phyloP scores from a whole-genome alignment of 2,797 vertebrate species.

The Sebastes steindachneri region DNA sequence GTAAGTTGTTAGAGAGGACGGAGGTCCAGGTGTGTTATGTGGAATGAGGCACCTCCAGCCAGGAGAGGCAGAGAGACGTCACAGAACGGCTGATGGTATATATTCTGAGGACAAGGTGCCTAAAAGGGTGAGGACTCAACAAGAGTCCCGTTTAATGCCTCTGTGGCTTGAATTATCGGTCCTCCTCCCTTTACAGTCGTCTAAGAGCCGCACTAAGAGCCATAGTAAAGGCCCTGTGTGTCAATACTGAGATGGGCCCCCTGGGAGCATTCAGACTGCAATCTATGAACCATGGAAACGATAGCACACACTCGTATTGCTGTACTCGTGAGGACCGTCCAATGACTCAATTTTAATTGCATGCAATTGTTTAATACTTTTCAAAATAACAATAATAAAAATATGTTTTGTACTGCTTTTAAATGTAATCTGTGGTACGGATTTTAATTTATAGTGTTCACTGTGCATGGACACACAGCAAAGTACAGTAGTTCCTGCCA shows the following conservation, averaged over 20 bases:
- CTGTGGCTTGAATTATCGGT: not conserved
- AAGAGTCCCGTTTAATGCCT: not conserved
- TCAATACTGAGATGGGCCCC: slow-evolving; percentile 12
- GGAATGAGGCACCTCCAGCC: no score
- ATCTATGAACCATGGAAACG: not conserved
- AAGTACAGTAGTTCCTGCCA: not conserved
- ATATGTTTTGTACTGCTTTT: no score
- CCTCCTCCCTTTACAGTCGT: not conserved
- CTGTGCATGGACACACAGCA: not conserved
- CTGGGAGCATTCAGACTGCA: slow-evolving; percentile 13
- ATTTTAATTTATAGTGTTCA: not conserved
- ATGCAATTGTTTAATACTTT: not conserved
- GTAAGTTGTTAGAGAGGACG: no score
- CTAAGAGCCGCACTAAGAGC: not conserved
- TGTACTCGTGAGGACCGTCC: not conserved
- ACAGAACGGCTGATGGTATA: no score
- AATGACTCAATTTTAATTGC: not conserved
- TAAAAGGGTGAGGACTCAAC: not conserved
- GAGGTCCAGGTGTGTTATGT: no score
- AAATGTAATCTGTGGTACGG: no score
- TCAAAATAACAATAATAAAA: no score
- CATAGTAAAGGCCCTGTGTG: not conserved
- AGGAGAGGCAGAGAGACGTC: no score
- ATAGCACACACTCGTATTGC: not conserved
- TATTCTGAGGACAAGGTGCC: not conserved